phyloP scores from a whole-genome alignment of 2,888 invertebrate genomes.

The Apotomis capreana region DNA sequence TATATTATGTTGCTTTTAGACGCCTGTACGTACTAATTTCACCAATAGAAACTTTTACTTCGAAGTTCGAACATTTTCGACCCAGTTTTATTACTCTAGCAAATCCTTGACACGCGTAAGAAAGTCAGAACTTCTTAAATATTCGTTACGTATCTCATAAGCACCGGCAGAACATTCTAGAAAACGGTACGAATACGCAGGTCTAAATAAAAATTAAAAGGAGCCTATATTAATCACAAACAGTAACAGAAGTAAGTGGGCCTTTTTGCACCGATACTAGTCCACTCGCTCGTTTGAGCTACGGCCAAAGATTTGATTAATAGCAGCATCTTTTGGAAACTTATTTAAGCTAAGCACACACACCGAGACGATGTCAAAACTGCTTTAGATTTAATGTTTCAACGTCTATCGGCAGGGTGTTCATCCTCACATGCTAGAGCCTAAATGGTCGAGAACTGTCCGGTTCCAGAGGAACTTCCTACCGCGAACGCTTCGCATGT shows the following conservation, averaged over 20 bases:
- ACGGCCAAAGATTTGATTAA: constrained; percentile 25
- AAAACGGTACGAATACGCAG: neutral
- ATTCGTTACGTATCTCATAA: neutral
- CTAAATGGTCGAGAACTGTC: too few relatives aligned
- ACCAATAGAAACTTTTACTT: neutral
- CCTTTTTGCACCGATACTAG: neutral
- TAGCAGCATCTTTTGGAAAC: neutral
- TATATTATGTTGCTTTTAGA: neutral
- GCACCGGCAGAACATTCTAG: neutral
- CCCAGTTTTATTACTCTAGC: neutral
- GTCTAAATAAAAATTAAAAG: neutral
- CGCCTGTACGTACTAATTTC: neutral
- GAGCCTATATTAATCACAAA: neutral
- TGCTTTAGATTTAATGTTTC: too few relatives aligned
- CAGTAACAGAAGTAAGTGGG: neutral
- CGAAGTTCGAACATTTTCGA: neutral
- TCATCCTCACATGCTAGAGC: too few relatives aligned
- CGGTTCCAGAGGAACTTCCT: too few relatives aligned
- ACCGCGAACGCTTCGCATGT: too few relatives aligned
- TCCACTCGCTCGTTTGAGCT: constrained; percentile 4
- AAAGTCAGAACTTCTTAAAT: neutral
- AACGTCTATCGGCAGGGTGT: too few relatives aligned
- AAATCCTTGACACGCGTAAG: constrained; percentile 8
- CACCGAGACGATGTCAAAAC: too few relatives aligned
- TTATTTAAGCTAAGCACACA: neutral